Evolutionary conservation across 1,140 invertebrate species (phyloP).

Genomic region (Micrasema longulum): DNA sequence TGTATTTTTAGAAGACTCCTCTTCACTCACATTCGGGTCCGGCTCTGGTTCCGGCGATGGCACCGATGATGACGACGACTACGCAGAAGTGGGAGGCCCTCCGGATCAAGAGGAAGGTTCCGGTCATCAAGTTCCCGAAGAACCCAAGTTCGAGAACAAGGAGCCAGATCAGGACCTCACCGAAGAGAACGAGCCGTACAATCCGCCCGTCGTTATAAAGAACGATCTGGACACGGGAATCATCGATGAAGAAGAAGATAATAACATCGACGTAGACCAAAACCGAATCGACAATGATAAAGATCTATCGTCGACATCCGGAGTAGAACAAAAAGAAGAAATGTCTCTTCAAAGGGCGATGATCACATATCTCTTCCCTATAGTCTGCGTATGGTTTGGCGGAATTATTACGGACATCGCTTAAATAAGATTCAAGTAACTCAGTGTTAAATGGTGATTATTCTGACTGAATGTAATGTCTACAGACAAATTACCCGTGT

Average conservation of each 20-base stretch:
- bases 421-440: too few relatives aligned
- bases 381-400: slow-evolving; percentile 87
- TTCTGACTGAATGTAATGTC: too few relatives aligned
- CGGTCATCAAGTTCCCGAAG: slow-evolving; percentile 44
- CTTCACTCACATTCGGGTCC: slow-evolving; percentile 56
- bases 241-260: slow-evolving; percentile 49
- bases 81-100: slow-evolving; percentile 37
- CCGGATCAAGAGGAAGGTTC: slow-evolving; percentile 51
- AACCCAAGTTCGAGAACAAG: slow-evolving; percentile 39
- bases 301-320: slow-evolving; percentile 44
- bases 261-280: slow-evolving; percentile 41
- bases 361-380: slow-evolving; percentile 80
- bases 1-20: slow-evolving; percentile 15
- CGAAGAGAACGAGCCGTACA: slow-evolving; percentile 44
- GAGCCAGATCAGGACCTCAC: slow-evolving; percentile 52
- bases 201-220: slow-evolving; percentile 56
- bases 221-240: slow-evolving; percentile 56
- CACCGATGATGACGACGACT: slow-evolving; percentile 59
- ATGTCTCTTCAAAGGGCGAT: slow-evolving; percentile 76
- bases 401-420: slow-evolving; percentile 83
- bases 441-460: too few relatives aligned
- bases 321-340: slow-evolving; percentile 68
- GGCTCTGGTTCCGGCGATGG: slow-evolving; percentile 67
- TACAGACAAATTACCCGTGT: too few relatives aligned
- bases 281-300: slow-evolving; percentile 47